Evolutionary conservation across 2,888 invertebrate species (phyloP).

Genomic region (Holacanthella duospinosa): DNA sequence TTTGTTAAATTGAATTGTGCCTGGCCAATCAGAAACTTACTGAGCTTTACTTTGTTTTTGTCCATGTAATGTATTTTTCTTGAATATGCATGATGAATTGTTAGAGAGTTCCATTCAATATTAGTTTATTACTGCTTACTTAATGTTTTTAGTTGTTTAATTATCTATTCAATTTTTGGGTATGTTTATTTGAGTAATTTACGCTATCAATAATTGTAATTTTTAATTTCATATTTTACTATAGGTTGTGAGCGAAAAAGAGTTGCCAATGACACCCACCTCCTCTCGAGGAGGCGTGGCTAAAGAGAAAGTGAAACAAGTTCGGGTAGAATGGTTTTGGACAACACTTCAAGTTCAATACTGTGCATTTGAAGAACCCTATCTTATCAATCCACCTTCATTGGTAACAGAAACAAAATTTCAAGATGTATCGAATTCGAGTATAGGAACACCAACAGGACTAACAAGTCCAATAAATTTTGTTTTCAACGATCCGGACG

Average conservation of each 20-base stretch:
- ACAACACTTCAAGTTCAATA: constrained; percentile 92
- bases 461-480: constrained; percentile 21
- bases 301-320: constrained; percentile 52
- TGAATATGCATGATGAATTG: not conserved
- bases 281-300: no score
- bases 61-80: not conserved
- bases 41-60: not conserved
- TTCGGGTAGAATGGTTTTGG: constrained; percentile 97
- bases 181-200: no score
- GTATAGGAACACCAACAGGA: constrained; percentile 24
- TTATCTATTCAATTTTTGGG: no score
- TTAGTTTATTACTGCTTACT: no score
- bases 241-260: constrained; percentile 73
- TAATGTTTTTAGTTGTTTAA: no score
- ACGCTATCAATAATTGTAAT: no score
- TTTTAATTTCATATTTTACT: constrained; percentile 11
- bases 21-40: no score
- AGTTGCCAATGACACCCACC: no score
- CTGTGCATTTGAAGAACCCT: constrained; percentile 80
- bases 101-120: no score
- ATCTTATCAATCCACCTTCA: constrained; percentile 55
- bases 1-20: no score
- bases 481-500: constrained; percentile 24
- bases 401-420: constrained; percentile 57
- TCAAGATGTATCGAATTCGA: constrained; percentile 35